phyloP scores from a whole-genome alignment of 2,888 invertebrate species.

The Leuctra nigra region DNA sequence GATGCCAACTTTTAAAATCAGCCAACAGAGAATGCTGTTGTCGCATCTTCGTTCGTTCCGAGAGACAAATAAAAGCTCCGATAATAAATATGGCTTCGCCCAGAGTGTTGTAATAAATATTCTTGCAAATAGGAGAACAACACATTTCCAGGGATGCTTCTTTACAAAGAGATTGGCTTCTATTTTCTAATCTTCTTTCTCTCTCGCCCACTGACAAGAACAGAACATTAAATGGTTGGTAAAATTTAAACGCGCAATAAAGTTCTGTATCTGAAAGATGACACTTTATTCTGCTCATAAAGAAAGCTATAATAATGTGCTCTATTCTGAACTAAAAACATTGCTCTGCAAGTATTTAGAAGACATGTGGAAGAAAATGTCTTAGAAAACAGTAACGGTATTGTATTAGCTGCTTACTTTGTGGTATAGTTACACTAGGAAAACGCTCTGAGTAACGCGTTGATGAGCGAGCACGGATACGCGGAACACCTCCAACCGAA shows the following conservation, averaged over 20 bases:
- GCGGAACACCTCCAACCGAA: too few relatives aligned
- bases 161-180: slow-evolving; percentile 13
- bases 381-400: too few relatives aligned
- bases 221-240: slow-evolving; percentile 1
- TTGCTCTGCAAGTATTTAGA: not conserved
- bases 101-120: slow-evolving; percentile 17
- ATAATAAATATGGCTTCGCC: slow-evolving; percentile 17
- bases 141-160: slow-evolving; percentile 13
- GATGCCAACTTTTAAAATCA: slow-evolving; percentile 19
- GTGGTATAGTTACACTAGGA: too few relatives aligned
- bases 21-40: not conserved
- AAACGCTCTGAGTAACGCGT: too few relatives aligned
- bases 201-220: not conserved
- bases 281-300: not conserved
- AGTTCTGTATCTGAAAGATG: not conserved
- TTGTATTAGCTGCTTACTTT: too few relatives aligned
- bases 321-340: not conserved
- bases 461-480: too few relatives aligned
- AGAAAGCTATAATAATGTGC: not conserved
- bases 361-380: too few relatives aligned
- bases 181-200: too few relatives aligned
- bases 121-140: slow-evolving; percentile 15
- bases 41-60: not conserved
- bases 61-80: slow-evolving; percentile 13
- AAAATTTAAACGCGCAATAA: not conserved